phyloP scores from a whole-genome alignment of 1,140 invertebrate species.

The Hylaeus volcanicus region DNA sequence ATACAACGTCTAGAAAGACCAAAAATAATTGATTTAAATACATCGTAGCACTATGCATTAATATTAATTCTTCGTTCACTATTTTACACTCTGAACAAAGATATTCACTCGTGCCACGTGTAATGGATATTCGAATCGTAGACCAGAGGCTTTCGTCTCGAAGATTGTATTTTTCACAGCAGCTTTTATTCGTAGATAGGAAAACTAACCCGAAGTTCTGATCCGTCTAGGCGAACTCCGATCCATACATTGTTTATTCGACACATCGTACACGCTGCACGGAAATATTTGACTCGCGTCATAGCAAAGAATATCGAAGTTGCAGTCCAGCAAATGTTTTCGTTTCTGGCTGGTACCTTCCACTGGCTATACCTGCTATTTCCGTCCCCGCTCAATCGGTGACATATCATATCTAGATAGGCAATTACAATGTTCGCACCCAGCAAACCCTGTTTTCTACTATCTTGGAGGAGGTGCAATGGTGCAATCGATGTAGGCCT shows the following conservation, averaged over 20 bases:
- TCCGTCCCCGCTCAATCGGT: conserved; percentile 30
- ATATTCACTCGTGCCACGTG: no score
- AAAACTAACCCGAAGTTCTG: background rate
- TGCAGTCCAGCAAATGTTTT: background rate
- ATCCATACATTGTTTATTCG: background rate
- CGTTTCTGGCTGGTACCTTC: background rate
- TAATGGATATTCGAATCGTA: background rate
- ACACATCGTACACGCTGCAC: no score
- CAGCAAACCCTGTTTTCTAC: background rate
- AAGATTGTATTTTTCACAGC: background rate
- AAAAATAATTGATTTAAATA: no score
- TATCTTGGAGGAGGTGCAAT: background rate
- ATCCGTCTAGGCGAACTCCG: background rate
- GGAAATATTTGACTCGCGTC: background rate
- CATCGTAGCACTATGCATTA: no score
- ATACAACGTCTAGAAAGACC: no score
- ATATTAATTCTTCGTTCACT: no score
- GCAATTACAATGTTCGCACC: background rate
- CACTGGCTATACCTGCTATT: background rate
- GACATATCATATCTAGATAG: conserved; percentile 15
- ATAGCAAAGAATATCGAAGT: background rate
- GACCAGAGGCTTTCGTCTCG: background rate
- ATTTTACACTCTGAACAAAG: no score
- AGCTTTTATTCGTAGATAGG: background rate
- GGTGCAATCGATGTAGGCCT: background rate